Conservation (phyloP, 2,113 vertebrate genomes). For the Bungarus multicinctus region DNA sequence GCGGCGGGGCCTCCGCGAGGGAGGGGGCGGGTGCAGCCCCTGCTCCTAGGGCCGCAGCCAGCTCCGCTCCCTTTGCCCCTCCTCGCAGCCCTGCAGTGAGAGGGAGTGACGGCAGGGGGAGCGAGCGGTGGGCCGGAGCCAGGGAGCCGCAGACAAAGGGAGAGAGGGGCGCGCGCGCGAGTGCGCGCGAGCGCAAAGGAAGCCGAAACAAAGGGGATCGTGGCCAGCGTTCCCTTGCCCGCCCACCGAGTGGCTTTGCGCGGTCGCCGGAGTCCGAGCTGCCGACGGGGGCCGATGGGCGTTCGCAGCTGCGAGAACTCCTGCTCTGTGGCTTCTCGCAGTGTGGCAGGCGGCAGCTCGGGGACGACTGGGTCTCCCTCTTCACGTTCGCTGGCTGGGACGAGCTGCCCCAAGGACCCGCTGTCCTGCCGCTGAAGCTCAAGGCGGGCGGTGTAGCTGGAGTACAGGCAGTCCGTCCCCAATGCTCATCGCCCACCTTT, state of each 20-base stretch:
- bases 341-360: neutral
- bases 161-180: conserved; percentile 1
- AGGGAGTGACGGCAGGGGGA: conserved; percentile 45
- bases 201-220: conserved; percentile 25
- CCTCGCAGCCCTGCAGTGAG: conserved; percentile 37
- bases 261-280: neutral
- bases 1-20: neutral
- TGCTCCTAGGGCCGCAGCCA: neutral
- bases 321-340: neutral
- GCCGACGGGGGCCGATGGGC: neutral
- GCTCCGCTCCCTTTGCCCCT: conserved; percentile 36
- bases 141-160: conserved; percentile 65
- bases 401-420: neutral
- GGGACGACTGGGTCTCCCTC: neutral
- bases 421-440: neutral
- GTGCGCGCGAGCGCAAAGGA: neutral
- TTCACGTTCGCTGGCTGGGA: neutral
- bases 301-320: no score
- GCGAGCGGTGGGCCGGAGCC: conserved; percentile 25
- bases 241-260: neutral
- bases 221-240: conserved; percentile 10
- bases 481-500: neutral
- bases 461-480: neutral
- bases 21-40: neutral
- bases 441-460: neutral